Evolutionary conservation across 2,113 vertebrate species (phyloP).

Genomic region (Epinephelus cyanopodus): DNA sequence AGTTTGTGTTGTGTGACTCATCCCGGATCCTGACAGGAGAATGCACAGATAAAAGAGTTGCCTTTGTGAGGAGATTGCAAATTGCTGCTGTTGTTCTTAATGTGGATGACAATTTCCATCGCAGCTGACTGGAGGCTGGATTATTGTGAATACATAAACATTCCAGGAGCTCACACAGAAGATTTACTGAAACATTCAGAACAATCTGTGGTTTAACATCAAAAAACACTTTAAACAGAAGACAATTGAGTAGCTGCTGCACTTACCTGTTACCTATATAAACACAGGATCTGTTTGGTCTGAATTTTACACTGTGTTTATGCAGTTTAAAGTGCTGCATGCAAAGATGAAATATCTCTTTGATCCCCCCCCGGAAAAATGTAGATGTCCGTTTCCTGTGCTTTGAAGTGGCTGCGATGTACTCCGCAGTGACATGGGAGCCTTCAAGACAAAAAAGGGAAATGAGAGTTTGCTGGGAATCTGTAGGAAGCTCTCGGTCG

Average conservation of each 20-base stretch:
- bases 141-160: constrained; percentile 46
- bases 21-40: constrained; percentile 64
- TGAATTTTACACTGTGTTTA: not conserved
- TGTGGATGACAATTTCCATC: constrained; percentile 51
- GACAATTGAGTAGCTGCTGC: not conserved
- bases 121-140: constrained; percentile 33
- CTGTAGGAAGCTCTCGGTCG: constrained; percentile 65
- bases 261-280: not conserved
- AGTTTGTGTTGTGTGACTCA: constrained; percentile 76
- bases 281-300: not conserved
- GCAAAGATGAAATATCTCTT: constrained; percentile 39
- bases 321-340: constrained; percentile 3
- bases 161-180: constrained; percentile 26
- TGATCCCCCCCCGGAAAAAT: constrained; percentile 35
- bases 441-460: constrained; percentile 72
- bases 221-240: constrained; percentile 9
- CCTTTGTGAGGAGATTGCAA: constrained; percentile 52
- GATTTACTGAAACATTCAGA: constrained; percentile 21
- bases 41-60: constrained; percentile 54
- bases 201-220: constrained; percentile 17
- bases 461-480: constrained; percentile 66
- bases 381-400: constrained; percentile 60
- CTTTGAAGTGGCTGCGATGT: constrained; percentile 73
- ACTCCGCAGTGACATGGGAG: constrained; percentile 41
- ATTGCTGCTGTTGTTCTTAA: constrained; percentile 61